Evolutionary conservation across 1,140 invertebrate genomes (phyloP), one percentile per base, ranked within the genome.

Genomic region (Ostrea edulis): DNA sequence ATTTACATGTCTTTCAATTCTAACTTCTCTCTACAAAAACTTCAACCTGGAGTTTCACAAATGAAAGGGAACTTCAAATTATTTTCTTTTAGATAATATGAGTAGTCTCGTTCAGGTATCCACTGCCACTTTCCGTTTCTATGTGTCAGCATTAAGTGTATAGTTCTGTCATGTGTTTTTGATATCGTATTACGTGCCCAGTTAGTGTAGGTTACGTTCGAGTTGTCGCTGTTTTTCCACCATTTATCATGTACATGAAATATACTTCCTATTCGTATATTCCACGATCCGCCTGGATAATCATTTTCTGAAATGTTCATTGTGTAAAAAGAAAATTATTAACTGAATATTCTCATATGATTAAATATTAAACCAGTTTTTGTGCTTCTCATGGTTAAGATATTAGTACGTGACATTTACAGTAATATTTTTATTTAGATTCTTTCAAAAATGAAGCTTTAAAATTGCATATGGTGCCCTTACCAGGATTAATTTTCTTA

Each of bases 61-160:
- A 77, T 12, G 14, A 77, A 77, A 11, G 68, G 25, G 29, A 77
- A 25, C 29, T 77, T 35, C 25, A 77, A 11, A 12, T 12, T 29
- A 25, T 77, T 77, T 8, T 77, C 14, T 25, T 44, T 77, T 14
- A 77, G 22, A 77, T 77, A 77, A 35, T 77, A 77, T 17, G 68
- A 77, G 25, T 77, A 77, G 29, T 77, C 25, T 77, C 68, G 68
- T 77, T 77, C 68, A 29, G 68, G 68, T 77, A 77, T 12, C 68
- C 68, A 77, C 68, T 77, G 68, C 68, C 68, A 77, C 25, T 77
- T 35, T 77, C 68, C 68, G 17, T 29, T 77, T 77, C 29, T 77
- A 25, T 77, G 11, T 35, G 68, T 35, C 25, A 77, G 11, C 11
- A 77, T 14, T 35, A 77, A 29, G 9, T 35, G 25, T 25, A 77